A percentile compares a stretch with the other conserved stretches of the same genome.
These are phyloP conservation scores for Bergia sp. DNA, from an alignment of 92 coral and sea anemone genomes.

Conservation along the genomic window DNA sequence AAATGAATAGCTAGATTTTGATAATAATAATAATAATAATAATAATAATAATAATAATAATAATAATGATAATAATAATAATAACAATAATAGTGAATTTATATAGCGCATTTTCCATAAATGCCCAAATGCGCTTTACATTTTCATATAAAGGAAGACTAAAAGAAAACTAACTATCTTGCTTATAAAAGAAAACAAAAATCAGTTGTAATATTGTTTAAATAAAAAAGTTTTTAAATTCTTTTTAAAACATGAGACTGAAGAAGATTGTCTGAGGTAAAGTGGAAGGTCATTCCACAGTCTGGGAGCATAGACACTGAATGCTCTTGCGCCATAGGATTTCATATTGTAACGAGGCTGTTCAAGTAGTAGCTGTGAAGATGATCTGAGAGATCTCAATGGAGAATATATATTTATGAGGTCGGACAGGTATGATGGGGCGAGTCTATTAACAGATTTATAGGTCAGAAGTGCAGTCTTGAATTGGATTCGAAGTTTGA, in stretches of 20 bases:
- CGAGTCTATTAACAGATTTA: neutral
- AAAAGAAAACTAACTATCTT: conserved; percentile 21
- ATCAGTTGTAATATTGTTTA: conserved; percentile 23
- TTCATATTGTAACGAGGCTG: conserved; percentile 10
- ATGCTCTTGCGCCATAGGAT: conserved; percentile 12
- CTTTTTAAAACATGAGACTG: neutral
- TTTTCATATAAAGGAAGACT: neutral
- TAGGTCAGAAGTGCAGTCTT: conserved; percentile 28
- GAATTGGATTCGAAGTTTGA: conserved; percentile 26
- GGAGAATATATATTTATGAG: conserved; percentile 28
- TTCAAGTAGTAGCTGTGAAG: conserved; percentile 12
- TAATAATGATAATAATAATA: too few species aligned
- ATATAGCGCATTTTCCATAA: too few species aligned
- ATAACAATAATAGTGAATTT: too few species aligned
- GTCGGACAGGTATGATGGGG: too few species aligned
- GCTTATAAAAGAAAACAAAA: conserved; percentile 18
- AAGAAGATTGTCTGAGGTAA: conserved; percentile 12
- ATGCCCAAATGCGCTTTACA: too few species aligned
- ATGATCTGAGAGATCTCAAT: conserved; percentile 42
- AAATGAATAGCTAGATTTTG: too few species aligned
- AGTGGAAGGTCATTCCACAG: too few species aligned
- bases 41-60: too few species aligned
- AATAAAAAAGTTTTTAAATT: neutral
- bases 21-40: too few species aligned
- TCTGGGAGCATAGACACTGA: conserved; percentile 15